phyloP scores from a whole-genome alignment of 2,888 invertebrate species.

The Zaprionus lineosus region DNA sequence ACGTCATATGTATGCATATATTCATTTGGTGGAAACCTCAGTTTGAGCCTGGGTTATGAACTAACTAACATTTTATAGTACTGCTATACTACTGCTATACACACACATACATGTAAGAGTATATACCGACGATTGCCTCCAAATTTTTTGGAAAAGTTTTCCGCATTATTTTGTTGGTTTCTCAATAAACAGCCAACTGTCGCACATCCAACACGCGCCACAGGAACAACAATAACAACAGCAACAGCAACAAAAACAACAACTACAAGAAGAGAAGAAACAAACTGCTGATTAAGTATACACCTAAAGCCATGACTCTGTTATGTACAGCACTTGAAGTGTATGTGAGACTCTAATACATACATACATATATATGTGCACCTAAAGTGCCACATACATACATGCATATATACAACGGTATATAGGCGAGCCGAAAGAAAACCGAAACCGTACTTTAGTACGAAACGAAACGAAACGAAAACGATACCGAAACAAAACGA shows the following conservation, averaged over 20 bases:
- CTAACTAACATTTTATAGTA: too few species aligned
- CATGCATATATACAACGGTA: conserved; percentile 8
- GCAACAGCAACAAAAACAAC: conserved; percentile 18
- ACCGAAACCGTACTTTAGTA: too few species aligned
- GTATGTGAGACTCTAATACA: background rate
- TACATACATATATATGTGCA: conserved; percentile 17
- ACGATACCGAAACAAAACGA: conserved; percentile 13
- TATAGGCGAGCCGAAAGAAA: conserved; percentile 19
- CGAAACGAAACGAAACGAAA: conserved; percentile 7
- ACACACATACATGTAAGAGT: too few species aligned
- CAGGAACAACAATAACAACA: conserved; percentile 31
- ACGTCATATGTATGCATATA: too few species aligned
- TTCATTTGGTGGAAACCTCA: too few species aligned
- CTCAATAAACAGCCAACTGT: conserved; percentile 58
- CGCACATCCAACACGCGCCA: conserved; percentile 59
- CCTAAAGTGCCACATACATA: conserved; percentile 17
- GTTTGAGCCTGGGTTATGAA: background rate
- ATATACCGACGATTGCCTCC: conserved; percentile 36
- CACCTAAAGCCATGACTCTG: conserved; percentile 53
- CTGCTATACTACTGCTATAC: too few species aligned
- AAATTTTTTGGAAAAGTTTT: conserved; percentile 57
- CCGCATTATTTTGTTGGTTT: conserved; percentile 54
- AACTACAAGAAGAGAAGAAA: conserved; percentile 10
- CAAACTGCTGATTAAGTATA: conserved; percentile 70
- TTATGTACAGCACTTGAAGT: conserved; percentile 27